phyloP scores from a whole-genome alignment of 2,888 invertebrate genomes.

The Epinotia bilunana region DNA sequence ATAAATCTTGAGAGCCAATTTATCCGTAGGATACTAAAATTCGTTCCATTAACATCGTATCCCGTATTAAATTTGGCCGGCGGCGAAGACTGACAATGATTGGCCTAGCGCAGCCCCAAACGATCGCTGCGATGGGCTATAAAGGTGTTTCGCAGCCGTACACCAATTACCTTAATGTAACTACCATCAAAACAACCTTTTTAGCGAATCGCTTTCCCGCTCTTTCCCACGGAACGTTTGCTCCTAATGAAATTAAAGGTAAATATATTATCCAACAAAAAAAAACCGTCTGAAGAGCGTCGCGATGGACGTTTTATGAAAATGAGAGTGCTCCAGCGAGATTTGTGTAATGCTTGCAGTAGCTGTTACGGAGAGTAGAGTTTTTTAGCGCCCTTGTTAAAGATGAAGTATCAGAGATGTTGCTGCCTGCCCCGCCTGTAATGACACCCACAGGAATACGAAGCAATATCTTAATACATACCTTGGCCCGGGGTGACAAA shows the following conservation, averaged over 20 bases:
- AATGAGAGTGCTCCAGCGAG: conserved; percentile 62
- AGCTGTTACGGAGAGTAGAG: conserved; percentile 57
- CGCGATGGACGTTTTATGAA: conserved; percentile 64
- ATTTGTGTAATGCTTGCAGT: conserved; percentile 59
- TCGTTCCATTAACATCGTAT: conserved; percentile 74
- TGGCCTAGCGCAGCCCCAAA: conserved; percentile 73
- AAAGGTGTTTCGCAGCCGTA: conserved; percentile 79
- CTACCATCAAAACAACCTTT: conserved; percentile 79
- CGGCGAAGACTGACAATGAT: conserved; percentile 76
- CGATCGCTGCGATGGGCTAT: conserved; percentile 74
- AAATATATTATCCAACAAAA: conserved; percentile 57
- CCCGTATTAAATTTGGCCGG: conserved; percentile 71
- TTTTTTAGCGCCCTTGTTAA: conserved; percentile 60
- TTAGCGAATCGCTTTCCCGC: conserved; percentile 70
- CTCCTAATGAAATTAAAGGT: conserved; percentile 76
- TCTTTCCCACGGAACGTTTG: conserved; percentile 69
- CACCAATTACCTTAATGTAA: conserved; percentile 82
- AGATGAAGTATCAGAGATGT: conserved; percentile 79
- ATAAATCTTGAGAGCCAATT: conserved; percentile 75
- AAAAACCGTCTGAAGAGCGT: conserved; percentile 53
- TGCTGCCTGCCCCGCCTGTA: conserved; percentile 71
- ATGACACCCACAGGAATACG: conserved; percentile 81
- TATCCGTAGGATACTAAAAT: conserved; percentile 71
- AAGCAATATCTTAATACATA: conserved; percentile 83
- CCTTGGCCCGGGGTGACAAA: conserved; percentile 78